These are phyloP conservation scores for Yponomeuta malinellus DNA, from an alignment of 2,888 invertebrate genomes.

Conservation along the genomic window DNA sequence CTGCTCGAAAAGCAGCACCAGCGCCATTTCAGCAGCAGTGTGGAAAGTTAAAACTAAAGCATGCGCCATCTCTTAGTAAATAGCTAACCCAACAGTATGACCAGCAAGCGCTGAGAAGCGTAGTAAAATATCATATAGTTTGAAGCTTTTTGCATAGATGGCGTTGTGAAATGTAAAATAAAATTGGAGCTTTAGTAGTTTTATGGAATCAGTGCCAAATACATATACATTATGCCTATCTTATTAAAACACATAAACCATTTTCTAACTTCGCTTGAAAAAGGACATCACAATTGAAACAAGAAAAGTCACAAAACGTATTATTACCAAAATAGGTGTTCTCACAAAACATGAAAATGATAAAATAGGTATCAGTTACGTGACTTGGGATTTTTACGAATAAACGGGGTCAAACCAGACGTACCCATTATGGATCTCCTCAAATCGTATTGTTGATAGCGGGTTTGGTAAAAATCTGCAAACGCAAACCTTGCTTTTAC, in stretches of 20 bases:
- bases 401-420: slow-evolving; percentile 29
- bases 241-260: too few species aligned
- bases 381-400: too few species aligned
- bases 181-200: background rate
- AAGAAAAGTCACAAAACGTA: background rate
- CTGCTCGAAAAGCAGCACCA: background rate
- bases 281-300: background rate
- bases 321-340: background rate
- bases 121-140: background rate
- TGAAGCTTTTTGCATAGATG: background rate
- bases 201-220: background rate
- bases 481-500: slow-evolving; percentile 23
- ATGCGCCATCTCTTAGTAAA: background rate
- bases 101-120: background rate
- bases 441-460: slow-evolving; percentile 48
- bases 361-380: background rate
- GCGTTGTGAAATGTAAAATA: background rate
- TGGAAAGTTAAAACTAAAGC: background rate
- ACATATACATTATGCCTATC: too few species aligned
- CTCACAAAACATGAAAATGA: background rate
- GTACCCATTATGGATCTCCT: slow-evolving; percentile 59
- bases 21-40: background rate
- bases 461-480: slow-evolving; percentile 56
- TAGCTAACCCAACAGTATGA: background rate
- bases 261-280: too few species aligned